Conservation (phyloP, 2,888 invertebrate species). For the Venusia cambrica region DNA sequence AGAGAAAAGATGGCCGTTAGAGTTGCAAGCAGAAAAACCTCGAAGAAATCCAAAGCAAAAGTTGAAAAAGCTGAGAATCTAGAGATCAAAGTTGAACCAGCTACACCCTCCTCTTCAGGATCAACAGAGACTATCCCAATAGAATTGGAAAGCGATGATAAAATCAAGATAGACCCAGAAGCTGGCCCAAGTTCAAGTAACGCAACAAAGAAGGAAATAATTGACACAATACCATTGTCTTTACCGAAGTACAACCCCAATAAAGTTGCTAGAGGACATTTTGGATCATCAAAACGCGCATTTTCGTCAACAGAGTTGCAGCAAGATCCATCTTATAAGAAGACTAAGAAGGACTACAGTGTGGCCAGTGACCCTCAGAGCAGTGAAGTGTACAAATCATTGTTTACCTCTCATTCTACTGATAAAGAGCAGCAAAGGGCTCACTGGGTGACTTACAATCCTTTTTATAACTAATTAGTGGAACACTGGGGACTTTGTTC, state of each 20-base stretch:
- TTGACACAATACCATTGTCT: slow-evolving; percentile 68
- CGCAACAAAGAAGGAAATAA: slow-evolving; percentile 61
- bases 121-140: too few species aligned
- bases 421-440: slow-evolving; percentile 93
- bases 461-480: slow-evolving; percentile 91
- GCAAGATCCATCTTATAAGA: slow-evolving; percentile 87
- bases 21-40: slow-evolving; percentile 84
- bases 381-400: slow-evolving; percentile 95
- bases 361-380: slow-evolving; percentile 95
- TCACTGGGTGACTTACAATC: slow-evolving; percentile 99
- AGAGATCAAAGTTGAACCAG: slow-evolving; percentile 42
- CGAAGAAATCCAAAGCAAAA: slow-evolving; percentile 81
- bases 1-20: slow-evolving; percentile 84
- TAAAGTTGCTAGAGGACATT: slow-evolving; percentile 64
- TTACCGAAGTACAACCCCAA: slow-evolving; percentile 70
- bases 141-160: slow-evolving; percentile 37
- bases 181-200: slow-evolving; percentile 52
- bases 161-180: slow-evolving; percentile 60
- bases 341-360: slow-evolving; percentile 89
- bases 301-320: slow-evolving; percentile 53
- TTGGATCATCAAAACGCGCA: slow-evolving; percentile 67
- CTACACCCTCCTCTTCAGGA: slow-evolving; percentile 31
- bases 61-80: slow-evolving; percentile 44
- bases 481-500: too few species aligned
- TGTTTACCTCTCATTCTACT: slow-evolving; percentile 94